Percentiles rank a stretch among this genome's conserved stretches.
Conservation (phyloP, 2,113 vertebrate genomes). For the Megaleporinus macrocephalus region DNA sequence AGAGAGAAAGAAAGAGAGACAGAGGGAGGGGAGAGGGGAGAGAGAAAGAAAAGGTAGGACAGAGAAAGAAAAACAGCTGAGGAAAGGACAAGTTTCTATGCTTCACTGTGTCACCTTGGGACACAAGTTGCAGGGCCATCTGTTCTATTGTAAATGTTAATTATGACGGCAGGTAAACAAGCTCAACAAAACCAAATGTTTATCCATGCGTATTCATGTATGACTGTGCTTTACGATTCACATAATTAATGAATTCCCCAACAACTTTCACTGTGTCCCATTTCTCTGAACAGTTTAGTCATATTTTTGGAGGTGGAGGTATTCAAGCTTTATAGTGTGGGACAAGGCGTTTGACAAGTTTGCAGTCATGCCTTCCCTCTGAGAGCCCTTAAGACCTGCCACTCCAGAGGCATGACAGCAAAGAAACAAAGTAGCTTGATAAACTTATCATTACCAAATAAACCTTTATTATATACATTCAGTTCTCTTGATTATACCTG, state of each 20-base stretch:
- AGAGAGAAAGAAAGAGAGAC: background rate
- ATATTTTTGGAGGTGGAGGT: background rate
- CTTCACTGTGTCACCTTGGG: background rate
- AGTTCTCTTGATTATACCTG: too few species aligned
- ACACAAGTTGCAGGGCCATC: background rate
- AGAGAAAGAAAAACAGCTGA: background rate
- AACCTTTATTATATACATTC: too few species aligned
- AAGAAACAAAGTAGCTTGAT: too few species aligned
- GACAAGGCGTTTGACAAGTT: too few species aligned
- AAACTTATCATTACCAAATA: too few species aligned
- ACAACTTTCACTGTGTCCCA: background rate
- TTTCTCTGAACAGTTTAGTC: background rate
- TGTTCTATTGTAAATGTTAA: background rate
- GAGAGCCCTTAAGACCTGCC: too few species aligned
- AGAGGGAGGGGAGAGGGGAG: conserved; percentile 1
- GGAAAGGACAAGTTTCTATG: background rate
- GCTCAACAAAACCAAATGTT: background rate
- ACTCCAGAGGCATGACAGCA: too few species aligned
- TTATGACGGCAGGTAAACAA: background rate
- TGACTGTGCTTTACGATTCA: background rate
- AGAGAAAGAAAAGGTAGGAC: background rate
- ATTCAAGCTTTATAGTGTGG: too few species aligned
- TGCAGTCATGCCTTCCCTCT: background rate
- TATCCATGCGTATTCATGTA: conserved; percentile 13
- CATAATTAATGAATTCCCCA: conserved; percentile 1